A percentile compares a stretch with the other conserved stretches of the same genome.
phyloP scores from a whole-genome alignment of 2,113 vertebrate genomes.

The Propithecus coquereli region DNA sequence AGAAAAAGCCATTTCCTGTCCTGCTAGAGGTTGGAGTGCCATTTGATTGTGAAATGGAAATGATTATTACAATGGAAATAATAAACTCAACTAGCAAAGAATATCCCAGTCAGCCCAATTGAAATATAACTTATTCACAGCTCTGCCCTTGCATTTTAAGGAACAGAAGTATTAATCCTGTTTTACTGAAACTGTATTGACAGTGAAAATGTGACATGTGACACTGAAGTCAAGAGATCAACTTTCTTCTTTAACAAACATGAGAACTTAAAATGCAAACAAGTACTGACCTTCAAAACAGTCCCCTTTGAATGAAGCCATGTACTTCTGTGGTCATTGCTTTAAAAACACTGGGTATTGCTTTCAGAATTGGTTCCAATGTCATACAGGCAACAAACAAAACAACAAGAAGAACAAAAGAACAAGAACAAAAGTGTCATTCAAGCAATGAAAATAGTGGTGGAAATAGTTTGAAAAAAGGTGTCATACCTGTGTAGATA shows the following conservation, averaged over 20 bases:
- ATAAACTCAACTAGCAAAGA: slow-evolving; percentile 10
- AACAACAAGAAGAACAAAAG: not conserved
- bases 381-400: not conserved
- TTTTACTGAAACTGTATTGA: slow-evolving; percentile 14
- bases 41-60: slow-evolving; percentile 33
- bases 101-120: not conserved
- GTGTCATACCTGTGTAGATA: not conserved
- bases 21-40: not conserved
- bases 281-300: slow-evolving; percentile 51
- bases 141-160: slow-evolving; percentile 12
- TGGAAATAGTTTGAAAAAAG: not conserved
- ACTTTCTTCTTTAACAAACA: slow-evolving; percentile 55
- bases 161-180: slow-evolving; percentile 21
- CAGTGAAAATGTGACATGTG: slow-evolving; percentile 44
- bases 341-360: slow-evolving; percentile 25
- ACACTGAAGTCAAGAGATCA: not conserved
- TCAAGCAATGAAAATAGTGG: too few relatives aligned
- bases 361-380: slow-evolving; percentile 9
- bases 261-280: slow-evolving; percentile 44
- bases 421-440: not conserved
- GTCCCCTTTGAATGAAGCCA: slow-evolving; percentile 30
- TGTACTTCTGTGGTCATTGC: not conserved
- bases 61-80: not conserved
- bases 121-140: slow-evolving; percentile 31
- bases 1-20: not conserved